Percentiles rank a stretch among this genome's conserved stretches.
Conservation (phyloP, 2,113 vertebrate genomes). For the Lonchura striata region DNA sequence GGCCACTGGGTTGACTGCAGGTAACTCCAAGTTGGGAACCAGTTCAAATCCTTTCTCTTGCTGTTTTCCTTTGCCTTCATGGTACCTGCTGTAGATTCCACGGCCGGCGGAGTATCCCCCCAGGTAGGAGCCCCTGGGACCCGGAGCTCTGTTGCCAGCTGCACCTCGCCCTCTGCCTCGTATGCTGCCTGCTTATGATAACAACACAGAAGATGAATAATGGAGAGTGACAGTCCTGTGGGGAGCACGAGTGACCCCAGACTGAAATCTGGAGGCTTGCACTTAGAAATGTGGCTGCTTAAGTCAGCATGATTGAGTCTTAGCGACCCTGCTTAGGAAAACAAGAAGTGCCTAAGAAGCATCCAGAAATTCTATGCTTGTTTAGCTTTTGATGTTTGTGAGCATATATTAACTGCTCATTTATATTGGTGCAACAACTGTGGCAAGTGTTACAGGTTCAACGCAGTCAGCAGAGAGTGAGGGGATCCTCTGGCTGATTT, state of each 20-base stretch:
- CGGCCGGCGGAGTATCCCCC: constrained; percentile 98
- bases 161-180: constrained; percentile 94
- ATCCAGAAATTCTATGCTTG: background rate
- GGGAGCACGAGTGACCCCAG: background rate
- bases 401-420: background rate
- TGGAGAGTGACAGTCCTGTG: background rate
- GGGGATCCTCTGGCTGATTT: background rate
- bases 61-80: constrained; percentile 97
- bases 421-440: background rate
- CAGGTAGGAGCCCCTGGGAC: constrained; percentile 95
- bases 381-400: background rate
- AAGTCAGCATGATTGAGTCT: background rate
- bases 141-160: constrained; percentile 90
- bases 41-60: constrained; percentile 94
- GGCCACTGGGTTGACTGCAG: constrained; percentile 89
- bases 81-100: constrained; percentile 99
- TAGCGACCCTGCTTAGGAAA: background rate
- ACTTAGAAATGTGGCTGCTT: background rate
- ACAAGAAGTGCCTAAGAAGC: background rate
- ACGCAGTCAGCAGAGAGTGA: background rate
- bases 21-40: constrained; percentile 91
- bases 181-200: constrained; percentile 97
- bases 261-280: background rate
- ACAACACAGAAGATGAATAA: constrained; percentile 72
- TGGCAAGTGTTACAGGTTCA: background rate